These are phyloP conservation scores for Drosophila mayaguana DNA, from an alignment of 2,888 invertebrate genomes.

Conservation along the genomic window DNA sequence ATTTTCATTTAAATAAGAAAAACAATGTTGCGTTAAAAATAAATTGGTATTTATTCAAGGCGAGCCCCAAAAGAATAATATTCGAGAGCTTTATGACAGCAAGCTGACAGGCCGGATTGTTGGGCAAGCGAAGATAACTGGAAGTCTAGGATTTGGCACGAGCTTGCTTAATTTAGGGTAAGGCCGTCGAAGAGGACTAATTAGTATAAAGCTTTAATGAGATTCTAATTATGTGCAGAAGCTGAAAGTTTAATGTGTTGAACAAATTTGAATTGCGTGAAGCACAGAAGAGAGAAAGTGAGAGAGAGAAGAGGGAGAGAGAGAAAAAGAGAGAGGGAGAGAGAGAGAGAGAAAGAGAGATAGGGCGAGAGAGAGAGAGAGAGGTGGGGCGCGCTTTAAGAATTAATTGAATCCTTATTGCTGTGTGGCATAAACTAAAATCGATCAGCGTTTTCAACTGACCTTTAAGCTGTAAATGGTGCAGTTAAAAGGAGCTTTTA, in stretches of 20 bases:
- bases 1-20: slow-evolving; percentile 57
- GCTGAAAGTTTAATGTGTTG: not conserved
- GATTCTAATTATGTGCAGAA: not conserved
- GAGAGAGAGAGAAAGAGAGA: no score
- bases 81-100: slow-evolving; percentile 27
- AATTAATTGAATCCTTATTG: no score
- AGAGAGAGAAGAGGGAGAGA: no score
- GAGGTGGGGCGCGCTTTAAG: no score
- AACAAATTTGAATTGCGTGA: no score
- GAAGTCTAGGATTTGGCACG: not conserved
- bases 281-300: not conserved
- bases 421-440: no score
- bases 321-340: no score
- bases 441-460: not conserved
- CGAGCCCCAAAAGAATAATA: slow-evolving; percentile 18
- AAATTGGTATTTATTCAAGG: slow-evolving; percentile 47
- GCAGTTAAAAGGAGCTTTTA: not conserved
- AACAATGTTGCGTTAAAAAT: slow-evolving; percentile 50
- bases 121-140: not conserved
- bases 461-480: not conserved
- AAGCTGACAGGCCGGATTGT: slow-evolving; percentile 8
- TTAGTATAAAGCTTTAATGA: not conserved
- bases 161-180: no score
- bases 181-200: not conserved
- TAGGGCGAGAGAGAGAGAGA: no score